Evolutionary conservation across 2,797 vertebrate genomes (phyloP).

Genomic region (Bradypus variegatus): DNA sequence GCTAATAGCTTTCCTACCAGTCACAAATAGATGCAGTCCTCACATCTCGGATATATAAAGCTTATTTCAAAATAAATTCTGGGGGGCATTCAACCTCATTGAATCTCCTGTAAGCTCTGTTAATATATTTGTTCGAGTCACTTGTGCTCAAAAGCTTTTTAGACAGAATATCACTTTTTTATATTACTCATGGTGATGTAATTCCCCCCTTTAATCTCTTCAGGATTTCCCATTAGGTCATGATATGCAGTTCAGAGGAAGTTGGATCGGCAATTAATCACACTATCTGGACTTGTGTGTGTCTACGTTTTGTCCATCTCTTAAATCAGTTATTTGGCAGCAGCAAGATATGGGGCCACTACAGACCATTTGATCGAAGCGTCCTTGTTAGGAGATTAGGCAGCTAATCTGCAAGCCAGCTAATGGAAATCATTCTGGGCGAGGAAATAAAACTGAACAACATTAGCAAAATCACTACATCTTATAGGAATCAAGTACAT

Average conservation of each 20-base stretch:
- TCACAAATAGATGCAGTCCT: constrained; percentile 68
- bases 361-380: constrained; percentile 81
- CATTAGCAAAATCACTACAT: constrained; percentile 57
- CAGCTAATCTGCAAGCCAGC: constrained; percentile 80
- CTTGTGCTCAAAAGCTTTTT: constrained; percentile 75
- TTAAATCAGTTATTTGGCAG: constrained; percentile 90
- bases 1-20: constrained; percentile 69
- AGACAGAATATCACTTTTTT: constrained; percentile 75
- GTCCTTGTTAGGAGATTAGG: constrained; percentile 84
- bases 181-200: constrained; percentile 77
- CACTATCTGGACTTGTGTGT: constrained; percentile 81
- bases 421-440: constrained; percentile 83
- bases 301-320: constrained; percentile 90
- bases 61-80: constrained; percentile 77
- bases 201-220: constrained; percentile 85
- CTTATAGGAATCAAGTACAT: constrained; percentile 43
- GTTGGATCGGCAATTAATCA: constrained; percentile 90
- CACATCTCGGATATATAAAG: constrained; percentile 59
- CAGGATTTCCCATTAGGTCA: constrained; percentile 88
- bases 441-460: constrained; percentile 83
- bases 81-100: constrained; percentile 71
- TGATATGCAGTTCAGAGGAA: constrained; percentile 86
- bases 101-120: constrained; percentile 71
- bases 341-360: constrained; percentile 77
- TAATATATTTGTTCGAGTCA: constrained; percentile 76